Base-by-base conservation (phyloP, 2,888 invertebrate genomes). In the Actias luna region DNA sequence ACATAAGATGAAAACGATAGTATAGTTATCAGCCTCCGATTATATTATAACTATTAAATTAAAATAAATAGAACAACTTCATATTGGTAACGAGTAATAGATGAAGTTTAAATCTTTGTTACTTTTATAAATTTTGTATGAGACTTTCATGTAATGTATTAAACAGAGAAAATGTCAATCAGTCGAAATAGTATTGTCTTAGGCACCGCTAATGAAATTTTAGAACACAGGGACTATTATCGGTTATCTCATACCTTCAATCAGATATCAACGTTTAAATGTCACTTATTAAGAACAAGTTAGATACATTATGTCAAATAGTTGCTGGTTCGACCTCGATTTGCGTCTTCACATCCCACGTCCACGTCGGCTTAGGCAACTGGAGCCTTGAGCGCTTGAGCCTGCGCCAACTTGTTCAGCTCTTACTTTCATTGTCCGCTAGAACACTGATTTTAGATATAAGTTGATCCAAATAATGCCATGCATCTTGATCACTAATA, bases 371-470 rank as follows among this genome's bases (percentile, higher is more conserved):
- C 83, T 87, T 85, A 82, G 82, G 85, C 83, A 85, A 87, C 74
- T 75, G 75, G 74, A 83, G 82, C 84, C 86, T 89, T 89, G 88
- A 86, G 75, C 36, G 74, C 33, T 58, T 58, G 39, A 62, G 57
- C 31, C 72, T 78, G 84, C 85, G 84, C 88, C 86, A 84, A 85
- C 85, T 79, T 82, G 72, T 73, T 72, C 69, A 72, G 76, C 83
- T 83, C 84, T 87, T 81, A 89, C 88, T 89, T 89, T 88, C 88
- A 84, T 87, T 87, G 86, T 85, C 83, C 84, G 71, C 79, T 79
- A 78, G 71, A 82, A 82, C 82, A 77, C 72, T 77, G 76, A 25
- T 77, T 82, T 83, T n/a, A 77, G 79, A 83, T 83, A 84, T 83
- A 76, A 84, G 80, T 80, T 76, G 75, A 74, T 76, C 72, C 65